Evolutionary conservation across 1,140 invertebrate species (phyloP), one percentile per base, ranked within the genome.

Genomic region (Anastrepha ludens): DNA sequence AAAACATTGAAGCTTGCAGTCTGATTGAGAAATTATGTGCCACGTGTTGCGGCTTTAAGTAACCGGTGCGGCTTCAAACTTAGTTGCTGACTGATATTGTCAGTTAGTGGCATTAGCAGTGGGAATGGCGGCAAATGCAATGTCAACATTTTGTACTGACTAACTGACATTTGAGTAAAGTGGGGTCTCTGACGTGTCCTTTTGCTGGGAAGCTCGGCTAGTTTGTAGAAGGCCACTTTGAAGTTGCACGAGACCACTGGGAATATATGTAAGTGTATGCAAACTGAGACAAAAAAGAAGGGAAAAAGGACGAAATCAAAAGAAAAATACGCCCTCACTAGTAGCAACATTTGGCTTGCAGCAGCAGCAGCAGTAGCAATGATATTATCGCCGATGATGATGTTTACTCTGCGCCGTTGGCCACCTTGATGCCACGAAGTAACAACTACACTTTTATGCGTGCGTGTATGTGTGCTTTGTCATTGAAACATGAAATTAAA

Each of bases 401-500:
- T 81, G 74, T 81, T 81, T 81, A 81, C 74, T 81, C 74, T 81
- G 47, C 15, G 15, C 2, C 74, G 74, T 81, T 81, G 74, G 74
- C 74, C 74, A 81, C 74, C 55, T 81, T 81, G 74, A 81, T 81
- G 74, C 74, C 74, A 20, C 47, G 55, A 44, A 13, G 15, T 44
- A 3, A n/a, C n/a, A n/a, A n/a, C n/a, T n/a, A n/a, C n/a, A 29
- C 64, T 67, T 67, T 67, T 62, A 62, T 67, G 5, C 55, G 17
- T 41, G 7, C 39, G 13, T 13, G 39, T 87, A 44, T 87, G 58
- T 81, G 60, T 85, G 60, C 60, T 11, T 87, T 87, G 70, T 87
- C 74, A 87, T 65, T 87, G 67, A 87, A 87, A 87, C 87, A 85
- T 87, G 58, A 87, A 85, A 86, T 64, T 85, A 17, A 87, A 88